Base-by-base conservation (phyloP, 2,888 invertebrate species). In the Polydesmus complanatus region DNA sequence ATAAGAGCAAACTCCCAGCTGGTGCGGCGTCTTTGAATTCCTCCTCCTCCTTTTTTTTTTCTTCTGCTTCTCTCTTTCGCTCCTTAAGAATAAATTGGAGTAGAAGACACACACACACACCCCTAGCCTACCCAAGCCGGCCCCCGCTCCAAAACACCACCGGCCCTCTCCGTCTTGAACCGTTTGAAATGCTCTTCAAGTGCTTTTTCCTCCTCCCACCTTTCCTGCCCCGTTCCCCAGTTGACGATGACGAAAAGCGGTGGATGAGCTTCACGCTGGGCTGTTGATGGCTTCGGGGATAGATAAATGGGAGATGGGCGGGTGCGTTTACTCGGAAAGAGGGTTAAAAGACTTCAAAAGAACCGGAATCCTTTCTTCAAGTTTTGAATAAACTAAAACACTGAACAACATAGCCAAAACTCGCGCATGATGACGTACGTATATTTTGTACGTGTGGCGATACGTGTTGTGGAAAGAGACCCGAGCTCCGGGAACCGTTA, bases 1-100 rank as follows among this genome's bases (percentile, higher is more conserved):
- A 57, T 57, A 57, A 57, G 57, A 57, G 57, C 49, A 48, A 48
- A 27, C 57, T 37, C 50, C 57, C 57, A 57, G 57, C 57, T 57
- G 57, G 57, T 57, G 48, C 50, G 49, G 48, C 18, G 3, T 23
- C 56, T 27, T 56, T 56, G 27, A 37, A n/a, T n/a, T n/a, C n/a
- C n/a, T n/a, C n/a, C n/a, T n/a, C n/a, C 37, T 37, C 14, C 37
- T 37, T 37, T 37, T 37, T 5, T 8, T 14, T 37, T 37, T 37
- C 14, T 37, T 37, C 37, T 37, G 37, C 37, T 37, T 37, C 37
- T 14, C 37, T 37, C 5, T 37, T 37, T 37, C 37, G 5, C 14
- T 37, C 14, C 14, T 37, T 37, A 37, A 37, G 14, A 37, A 14
- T 37, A 37, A 8, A 8, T 37, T 8, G 14, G 14, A 37, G 8